phyloP scores from a whole-genome alignment of 2,113 vertebrate genomes.

The Probosciger aterrimus region DNA sequence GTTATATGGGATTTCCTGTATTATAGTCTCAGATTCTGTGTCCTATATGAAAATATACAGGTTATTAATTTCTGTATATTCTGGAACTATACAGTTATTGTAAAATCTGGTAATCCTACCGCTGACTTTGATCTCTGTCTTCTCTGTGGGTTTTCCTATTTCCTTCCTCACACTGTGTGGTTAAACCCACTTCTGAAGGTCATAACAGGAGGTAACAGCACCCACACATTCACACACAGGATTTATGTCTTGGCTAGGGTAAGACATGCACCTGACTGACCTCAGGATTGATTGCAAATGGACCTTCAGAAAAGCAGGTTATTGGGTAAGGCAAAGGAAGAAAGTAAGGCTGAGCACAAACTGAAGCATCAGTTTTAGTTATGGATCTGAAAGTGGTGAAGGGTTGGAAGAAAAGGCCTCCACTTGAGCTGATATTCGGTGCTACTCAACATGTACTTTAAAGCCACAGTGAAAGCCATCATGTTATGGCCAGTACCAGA shows the following conservation, averaged over 20 bases:
- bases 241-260: background rate
- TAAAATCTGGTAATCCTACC: background rate
- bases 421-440: background rate
- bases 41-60: background rate
- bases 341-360: background rate
- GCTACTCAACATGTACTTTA: background rate
- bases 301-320: background rate
- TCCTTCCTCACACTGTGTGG: background rate
- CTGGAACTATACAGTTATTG: background rate
- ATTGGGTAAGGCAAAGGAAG: background rate
- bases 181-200: background rate
- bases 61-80: background rate
- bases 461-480: background rate
- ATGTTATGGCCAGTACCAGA: background rate
- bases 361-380: background rate
- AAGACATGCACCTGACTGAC: background rate
- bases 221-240: background rate
- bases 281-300: background rate
- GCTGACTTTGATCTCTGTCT: background rate
- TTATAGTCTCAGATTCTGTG: background rate
- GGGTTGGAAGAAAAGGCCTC: accelerated
- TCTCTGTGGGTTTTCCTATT: background rate
- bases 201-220: background rate
- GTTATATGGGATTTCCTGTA: background rate
- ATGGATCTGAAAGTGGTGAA: background rate